Percentiles rank a stretch among this genome's conserved stretches.
Conservation (phyloP, 2,113 vertebrate genomes). For the Thinocorus orbignyianus region DNA sequence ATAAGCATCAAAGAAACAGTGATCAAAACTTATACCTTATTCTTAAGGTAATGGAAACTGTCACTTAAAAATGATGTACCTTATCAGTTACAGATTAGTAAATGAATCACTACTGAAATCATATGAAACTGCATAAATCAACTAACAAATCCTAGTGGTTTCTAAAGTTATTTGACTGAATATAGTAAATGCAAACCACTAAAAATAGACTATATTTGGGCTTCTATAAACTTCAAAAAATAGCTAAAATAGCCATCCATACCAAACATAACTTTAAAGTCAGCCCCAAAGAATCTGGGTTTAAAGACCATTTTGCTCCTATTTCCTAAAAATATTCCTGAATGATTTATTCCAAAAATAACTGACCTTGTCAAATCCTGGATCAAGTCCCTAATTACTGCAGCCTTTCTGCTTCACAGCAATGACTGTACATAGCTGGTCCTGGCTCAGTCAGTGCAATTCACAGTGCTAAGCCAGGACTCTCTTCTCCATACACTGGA, state of each 20-base stretch:
- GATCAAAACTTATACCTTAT: background rate
- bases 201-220: background rate
- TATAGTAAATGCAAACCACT: background rate
- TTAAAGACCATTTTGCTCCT: background rate
- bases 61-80: background rate
- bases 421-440: background rate
- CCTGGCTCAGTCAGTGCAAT: background rate
- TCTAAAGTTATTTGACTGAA: background rate
- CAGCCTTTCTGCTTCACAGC: slow-evolving; percentile 25
- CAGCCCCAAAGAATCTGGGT: background rate
- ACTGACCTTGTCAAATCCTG: slow-evolving; percentile 10
- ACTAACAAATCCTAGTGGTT: background rate
- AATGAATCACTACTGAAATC: background rate
- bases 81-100: background rate
- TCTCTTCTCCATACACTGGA: background rate
- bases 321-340: slow-evolving; percentile 17
- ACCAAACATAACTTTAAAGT: background rate
- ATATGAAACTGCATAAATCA: background rate
- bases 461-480: background rate
- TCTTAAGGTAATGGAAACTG: background rate
- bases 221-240: background rate
- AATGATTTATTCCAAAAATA: slow-evolving; percentile 27
- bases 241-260: background rate
- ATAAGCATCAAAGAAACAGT: background rate
- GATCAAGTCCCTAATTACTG: slow-evolving; percentile 36